Percentiles rank a stretch among this genome's conserved stretches.
Evolutionary conservation across 2,797 vertebrate species (phyloP).

Genomic region (Hylomyscus alleni): DNA sequence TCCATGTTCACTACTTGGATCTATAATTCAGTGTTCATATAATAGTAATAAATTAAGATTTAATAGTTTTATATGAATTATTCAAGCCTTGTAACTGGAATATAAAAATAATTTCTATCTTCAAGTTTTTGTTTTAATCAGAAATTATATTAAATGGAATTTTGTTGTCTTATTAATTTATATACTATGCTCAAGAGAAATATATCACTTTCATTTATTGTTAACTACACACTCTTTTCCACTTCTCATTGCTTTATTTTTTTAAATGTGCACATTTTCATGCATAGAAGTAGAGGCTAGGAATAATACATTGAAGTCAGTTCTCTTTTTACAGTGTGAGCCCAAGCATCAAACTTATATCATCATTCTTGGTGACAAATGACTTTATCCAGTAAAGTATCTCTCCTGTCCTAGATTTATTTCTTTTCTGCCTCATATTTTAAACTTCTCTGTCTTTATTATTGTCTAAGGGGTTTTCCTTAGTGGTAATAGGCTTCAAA

Average conservation of each 20-base stretch:
- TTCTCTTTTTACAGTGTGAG: background rate
- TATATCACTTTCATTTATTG: background rate
- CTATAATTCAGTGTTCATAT: background rate
- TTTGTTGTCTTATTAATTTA: background rate
- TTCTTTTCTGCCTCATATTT: conserved; percentile 12
- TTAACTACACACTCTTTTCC: background rate
- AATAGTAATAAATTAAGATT: background rate
- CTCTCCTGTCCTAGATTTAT: background rate
- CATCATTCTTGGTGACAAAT: background rate
- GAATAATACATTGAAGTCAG: too few species aligned
- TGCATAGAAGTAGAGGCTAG: background rate
- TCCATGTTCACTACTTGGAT: background rate
- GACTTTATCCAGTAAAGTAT: background rate
- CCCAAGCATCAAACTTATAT: background rate
- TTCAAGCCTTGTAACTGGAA: background rate
- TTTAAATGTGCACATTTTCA: background rate
- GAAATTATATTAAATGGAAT: conserved; percentile 46
- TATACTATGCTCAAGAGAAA: background rate
- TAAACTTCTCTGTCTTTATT: background rate
- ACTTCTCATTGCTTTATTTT: background rate
- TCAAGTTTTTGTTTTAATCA: conserved; percentile 14
- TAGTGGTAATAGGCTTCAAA: background rate
- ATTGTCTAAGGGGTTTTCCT: background rate
- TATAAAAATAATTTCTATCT: background rate
- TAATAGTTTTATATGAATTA: background rate